Base-by-base conservation (phyloP, 64 coral and sea anemone species). In the Stichodactyla mertensii region DNA sequence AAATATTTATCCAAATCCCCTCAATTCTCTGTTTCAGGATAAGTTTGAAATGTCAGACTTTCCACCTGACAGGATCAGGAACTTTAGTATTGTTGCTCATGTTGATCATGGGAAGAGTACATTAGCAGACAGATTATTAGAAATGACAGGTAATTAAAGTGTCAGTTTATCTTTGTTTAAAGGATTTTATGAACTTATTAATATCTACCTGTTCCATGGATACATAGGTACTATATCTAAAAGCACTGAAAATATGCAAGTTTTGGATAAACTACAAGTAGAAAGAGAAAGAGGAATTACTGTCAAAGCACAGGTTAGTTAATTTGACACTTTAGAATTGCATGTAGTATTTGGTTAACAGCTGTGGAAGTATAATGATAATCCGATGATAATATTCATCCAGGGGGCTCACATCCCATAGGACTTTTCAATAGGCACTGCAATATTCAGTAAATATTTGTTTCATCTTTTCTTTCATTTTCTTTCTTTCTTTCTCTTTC, bases 71-170 rank as follows among this genome's bases (percentile, higher is more conserved):
- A 92, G 67, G 77, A 93, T 99, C n/a, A 88, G 93, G 61, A 99
- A 95, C 79, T 99, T 99, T 66, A 94, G 97, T 67, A 99, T 99
- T 55, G 93, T 99, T 86, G 97, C 97, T 62, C 97, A 99, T 70
- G 86, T 99, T 88, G 97, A 99, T 62, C 97, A 99, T 85, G 97
- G 97, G 23, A 99, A 99, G 71, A 99, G 97, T 31, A 99, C 97
- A 51, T 71, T 99, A 61, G 97, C 97, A 85, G 97, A 99, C 82
- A 90, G 97, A 82, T 61, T 99, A 27, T 85, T 99, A 81, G 97
- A 99, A 86, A 84, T 92, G 82, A 99, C 97, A 92, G 97, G 97
- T 99, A 85, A 74, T 31, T 22, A 0, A 14, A 74, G 24, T 67
- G 6, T 6, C 7, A n/a, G 16, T 22, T 20, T 67, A 20, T 20